Conservation (phyloP, 2,888 invertebrate species). For the Ommatoiulus sabulosus region DNA sequence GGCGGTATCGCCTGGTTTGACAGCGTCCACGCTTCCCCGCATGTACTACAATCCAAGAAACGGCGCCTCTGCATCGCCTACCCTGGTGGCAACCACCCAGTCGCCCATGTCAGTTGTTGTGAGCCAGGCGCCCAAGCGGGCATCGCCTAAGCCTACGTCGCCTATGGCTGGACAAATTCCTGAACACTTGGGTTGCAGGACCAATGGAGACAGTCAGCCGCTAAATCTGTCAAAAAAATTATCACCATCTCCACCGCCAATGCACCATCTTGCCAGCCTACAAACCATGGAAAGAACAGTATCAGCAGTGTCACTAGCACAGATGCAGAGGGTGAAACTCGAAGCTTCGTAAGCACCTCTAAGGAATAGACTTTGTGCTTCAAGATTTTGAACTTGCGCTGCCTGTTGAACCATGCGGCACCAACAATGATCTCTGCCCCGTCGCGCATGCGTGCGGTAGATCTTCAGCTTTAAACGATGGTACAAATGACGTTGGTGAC, state of each 20-base stretch:
- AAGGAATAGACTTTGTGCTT: not conserved
- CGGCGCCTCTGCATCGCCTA: conserved; percentile 17
- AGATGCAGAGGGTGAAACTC: conserved; percentile 55
- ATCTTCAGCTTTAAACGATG: conserved; percentile 52
- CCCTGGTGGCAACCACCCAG: conserved; percentile 2
- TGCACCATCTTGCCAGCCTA: conserved; percentile 51
- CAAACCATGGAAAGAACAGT: conserved; percentile 34
- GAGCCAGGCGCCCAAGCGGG: not conserved
- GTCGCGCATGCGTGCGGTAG: conserved; percentile 16
- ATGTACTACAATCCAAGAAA: conserved; percentile 58
- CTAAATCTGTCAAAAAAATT: conserved; percentile 90
- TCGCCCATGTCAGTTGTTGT: not conserved
- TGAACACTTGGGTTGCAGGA: conserved; percentile 77
- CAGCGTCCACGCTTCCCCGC: conserved; percentile 58
- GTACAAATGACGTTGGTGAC: conserved; percentile 30
- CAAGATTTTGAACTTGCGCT: not conserved
- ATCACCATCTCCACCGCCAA: conserved; percentile 72
- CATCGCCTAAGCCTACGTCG: conserved; percentile 70
- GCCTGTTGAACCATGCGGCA: conserved; percentile 15
- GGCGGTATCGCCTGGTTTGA: conserved; percentile 44
- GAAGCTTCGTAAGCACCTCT: conserved; percentile 53
- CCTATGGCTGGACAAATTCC: conserved; percentile 71
- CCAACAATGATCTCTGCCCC: conserved; percentile 39
- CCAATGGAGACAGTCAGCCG: conserved; percentile 72
- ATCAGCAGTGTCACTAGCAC: not conserved